Conservation (phyloP, 2,113 vertebrate species). For the Danionella cerebrum region DNA sequence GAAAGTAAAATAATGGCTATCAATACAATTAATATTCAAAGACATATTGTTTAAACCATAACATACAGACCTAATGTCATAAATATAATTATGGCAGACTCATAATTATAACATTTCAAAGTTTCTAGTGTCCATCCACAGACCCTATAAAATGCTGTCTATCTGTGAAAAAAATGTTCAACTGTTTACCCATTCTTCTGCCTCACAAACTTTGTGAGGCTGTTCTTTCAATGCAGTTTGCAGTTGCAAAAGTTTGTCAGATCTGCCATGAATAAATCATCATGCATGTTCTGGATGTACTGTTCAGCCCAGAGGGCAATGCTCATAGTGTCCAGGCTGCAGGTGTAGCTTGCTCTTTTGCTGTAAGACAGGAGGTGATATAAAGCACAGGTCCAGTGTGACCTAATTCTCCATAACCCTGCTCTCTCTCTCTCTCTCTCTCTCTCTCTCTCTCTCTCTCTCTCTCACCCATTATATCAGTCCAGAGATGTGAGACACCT, state of each 20-base stretch:
- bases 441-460: no score
- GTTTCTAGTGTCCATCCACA: no score
- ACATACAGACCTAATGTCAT: no score
- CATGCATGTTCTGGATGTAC: slow-evolving; percentile 8
- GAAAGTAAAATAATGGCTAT: no score
- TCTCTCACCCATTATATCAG: slow-evolving; percentile 37
- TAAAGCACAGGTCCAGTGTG: slow-evolving; percentile 44
- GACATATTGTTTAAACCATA: no score
- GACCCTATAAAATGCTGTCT: no score
- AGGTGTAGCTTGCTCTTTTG: background rate
- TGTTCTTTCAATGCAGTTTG: background rate
- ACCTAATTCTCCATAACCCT: slow-evolving; percentile 55
- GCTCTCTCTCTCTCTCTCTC: no score
- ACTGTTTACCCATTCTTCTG: background rate
- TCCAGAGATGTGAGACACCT: slow-evolving; percentile 48
- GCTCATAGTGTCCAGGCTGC: background rate
- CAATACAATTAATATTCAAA: no score
- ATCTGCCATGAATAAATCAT: background rate
- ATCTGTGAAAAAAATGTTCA: no score
- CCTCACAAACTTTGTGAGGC: background rate
- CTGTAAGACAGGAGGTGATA: slow-evolving; percentile 34
- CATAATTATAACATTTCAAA: no score
- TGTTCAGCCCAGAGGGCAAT: background rate
- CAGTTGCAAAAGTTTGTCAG: background rate
- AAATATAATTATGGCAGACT: no score